Evolutionary conservation across 1,140 invertebrate species (phyloP), one percentile per base, ranked within the genome.

Genomic region (Zaprionus tsacasi): DNA sequence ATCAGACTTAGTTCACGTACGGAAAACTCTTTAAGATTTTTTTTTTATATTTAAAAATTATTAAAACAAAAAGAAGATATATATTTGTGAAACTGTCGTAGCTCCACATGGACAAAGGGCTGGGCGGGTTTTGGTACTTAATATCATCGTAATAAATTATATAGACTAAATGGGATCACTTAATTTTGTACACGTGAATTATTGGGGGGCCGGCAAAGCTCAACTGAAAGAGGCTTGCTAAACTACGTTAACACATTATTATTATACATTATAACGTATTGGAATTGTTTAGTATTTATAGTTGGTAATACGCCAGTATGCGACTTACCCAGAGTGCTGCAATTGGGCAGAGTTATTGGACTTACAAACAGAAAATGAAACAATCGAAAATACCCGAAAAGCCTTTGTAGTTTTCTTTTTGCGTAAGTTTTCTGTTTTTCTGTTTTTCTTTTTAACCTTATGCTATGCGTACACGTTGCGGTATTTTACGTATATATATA

Each of bases 211-310:
- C 80, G 77, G 82, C 83, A 78, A 82, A 75, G 85, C 83, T 87
- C 78, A 78, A 78, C 64, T 88, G 56, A 87, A 88, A 89, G 73
- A 89, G 73, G 85, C 85, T 89, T 88, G 66, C 81, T 89, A 89
- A 89, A 63, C 85, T 85, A 88, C 86, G 66, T 52, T 72, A 88
- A 85, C 82, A 81, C 76, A 88, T 70, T 78, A 52, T 71, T 88
- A 25, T 50, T 10, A n/a, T 50, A 50, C 59, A 57, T 70, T 79
- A 66, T 71, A 78, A 79, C 68, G 67, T 77, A 74, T 75, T 83
- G 67, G 61, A 77, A 63, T 74, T 68, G 80, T 81, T 45, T 76
- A 81, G 68, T 63, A 61, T 33, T 65, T 73, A 17, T 64, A 35
- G 65, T 68, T 73, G 73, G 52, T 82, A 83, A 57, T 57, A 89